These are phyloP conservation scores for Chlorodrepanis virens DNA, from an alignment of 2,113 vertebrate genomes.

Conservation along the genomic window DNA sequence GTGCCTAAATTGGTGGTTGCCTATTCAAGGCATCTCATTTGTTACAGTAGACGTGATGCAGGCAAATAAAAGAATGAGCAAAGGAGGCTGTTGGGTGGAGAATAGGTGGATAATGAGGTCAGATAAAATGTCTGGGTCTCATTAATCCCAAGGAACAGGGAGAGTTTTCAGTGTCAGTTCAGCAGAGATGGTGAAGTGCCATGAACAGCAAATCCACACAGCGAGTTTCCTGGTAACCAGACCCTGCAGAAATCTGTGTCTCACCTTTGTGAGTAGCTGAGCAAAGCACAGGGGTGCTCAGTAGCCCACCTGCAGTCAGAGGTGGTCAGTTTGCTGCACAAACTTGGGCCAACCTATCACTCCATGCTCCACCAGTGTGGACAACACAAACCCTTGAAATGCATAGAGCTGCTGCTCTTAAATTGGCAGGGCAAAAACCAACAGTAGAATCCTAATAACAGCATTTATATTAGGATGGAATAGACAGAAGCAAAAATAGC, in stretches of 20 bases:
- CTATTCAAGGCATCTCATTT: neutral
- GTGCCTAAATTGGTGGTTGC: neutral
- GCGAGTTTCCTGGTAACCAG: neutral
- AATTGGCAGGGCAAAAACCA: neutral
- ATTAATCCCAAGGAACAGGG: conserved; percentile 40
- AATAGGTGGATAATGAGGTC: conserved; percentile 58
- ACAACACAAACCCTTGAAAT: neutral
- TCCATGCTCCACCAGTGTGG: rapidly evolving
- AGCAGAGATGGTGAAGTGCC: neutral
- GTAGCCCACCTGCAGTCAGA: neutral
- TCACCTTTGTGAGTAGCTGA: neutral
- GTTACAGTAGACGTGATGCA: neutral
- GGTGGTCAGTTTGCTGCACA: neutral
- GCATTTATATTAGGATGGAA: neutral
- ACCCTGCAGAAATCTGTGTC: neutral
- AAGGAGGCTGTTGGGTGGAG: neutral
- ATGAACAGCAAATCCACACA: neutral
- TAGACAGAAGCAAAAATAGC: neutral
- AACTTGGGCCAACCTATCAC: rapidly evolving
- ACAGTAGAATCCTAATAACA: neutral
- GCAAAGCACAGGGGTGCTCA: neutral
- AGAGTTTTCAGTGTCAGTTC: neutral
- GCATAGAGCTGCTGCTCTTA: neutral
- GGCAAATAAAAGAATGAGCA: conserved; percentile 33
- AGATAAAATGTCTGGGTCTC: conserved; percentile 37